These are phyloP conservation scores for Dasyprocta punctata DNA, from an alignment of 2,113 vertebrate genomes.

Conservation along the genomic window DNA sequence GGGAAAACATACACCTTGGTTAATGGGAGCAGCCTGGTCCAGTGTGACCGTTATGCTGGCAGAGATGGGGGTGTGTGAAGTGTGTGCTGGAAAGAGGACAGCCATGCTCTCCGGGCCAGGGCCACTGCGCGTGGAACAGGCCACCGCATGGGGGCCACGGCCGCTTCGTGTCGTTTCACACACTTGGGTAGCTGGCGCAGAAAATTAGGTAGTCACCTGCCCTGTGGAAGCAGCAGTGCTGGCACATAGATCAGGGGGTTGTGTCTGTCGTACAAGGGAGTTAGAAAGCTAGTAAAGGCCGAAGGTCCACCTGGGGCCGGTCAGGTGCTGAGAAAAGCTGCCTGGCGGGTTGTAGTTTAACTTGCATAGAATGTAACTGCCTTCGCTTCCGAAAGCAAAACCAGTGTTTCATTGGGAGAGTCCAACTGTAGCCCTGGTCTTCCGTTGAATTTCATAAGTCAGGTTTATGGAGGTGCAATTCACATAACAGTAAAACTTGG, in stretches of 20 bases:
- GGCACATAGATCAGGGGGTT: neutral
- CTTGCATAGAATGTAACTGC: slow-evolving; percentile 29
- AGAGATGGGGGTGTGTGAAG: neutral
- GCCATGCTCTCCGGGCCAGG: too few relatives aligned
- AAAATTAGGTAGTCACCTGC: neutral
- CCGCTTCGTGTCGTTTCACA: neutral
- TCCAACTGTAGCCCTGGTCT: neutral
- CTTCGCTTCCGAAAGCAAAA: neutral
- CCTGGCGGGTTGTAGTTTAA: slow-evolving; percentile 9
- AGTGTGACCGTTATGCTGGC: too few relatives aligned
- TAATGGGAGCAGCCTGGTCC: neutral
- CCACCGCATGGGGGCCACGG: neutral
- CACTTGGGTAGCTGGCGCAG: neutral
- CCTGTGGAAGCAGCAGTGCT: neutral
- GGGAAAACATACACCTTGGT: neutral
- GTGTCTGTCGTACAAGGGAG: neutral
- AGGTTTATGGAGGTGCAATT: neutral
- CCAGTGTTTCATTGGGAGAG: slow-evolving; percentile 20
- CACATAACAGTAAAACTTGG: neutral
- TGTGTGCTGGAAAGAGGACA: neutral
- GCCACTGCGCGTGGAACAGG: neutral
- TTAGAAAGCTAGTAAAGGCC: slow-evolving; percentile 25
- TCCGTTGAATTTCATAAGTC: slow-evolving; percentile 16
- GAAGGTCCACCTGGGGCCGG: neutral
- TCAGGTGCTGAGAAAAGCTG: neutral